A percentile compares a stretch with the other conserved stretches of the same genome.
phyloP scores from a whole-genome alignment of 2,888 invertebrate species.

The Eucera pruinosa region DNA sequence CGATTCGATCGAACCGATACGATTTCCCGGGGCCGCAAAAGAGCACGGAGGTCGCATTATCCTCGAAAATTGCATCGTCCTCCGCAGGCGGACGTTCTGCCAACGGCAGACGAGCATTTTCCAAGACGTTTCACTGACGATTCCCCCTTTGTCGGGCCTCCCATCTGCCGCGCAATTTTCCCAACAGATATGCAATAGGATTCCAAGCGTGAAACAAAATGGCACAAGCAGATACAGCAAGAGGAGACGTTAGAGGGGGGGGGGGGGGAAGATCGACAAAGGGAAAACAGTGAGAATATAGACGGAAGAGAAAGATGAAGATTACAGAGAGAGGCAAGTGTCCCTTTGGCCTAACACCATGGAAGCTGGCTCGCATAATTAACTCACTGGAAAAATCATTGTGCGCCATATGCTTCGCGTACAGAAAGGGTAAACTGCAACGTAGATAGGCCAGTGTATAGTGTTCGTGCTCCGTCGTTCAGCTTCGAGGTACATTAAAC shows the following conservation, averaged over 20 bases:
- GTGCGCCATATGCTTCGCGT: conserved; percentile 81
- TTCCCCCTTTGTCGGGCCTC: conserved; percentile 38
- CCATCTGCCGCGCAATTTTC: conserved; percentile 58
- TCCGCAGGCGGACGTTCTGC: conserved; percentile 38
- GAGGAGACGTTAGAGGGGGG: not conserved
- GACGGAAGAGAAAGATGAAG: not conserved
- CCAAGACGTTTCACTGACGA: conserved; percentile 50
- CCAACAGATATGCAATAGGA: conserved; percentile 56
- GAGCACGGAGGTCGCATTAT: conserved; percentile 38
- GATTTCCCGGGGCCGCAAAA: conserved; percentile 17
- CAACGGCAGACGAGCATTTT: conserved; percentile 61
- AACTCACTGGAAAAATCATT: conserved; percentile 77
- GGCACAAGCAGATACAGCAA: conserved; percentile 11
- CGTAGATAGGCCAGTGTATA: conserved; percentile 68
- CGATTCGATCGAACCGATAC: conserved; percentile 15
- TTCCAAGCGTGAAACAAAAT: conserved; percentile 55
- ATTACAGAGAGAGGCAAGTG: conserved; percentile 13
- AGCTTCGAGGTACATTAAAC: conserved; percentile 75
- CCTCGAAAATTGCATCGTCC: conserved; percentile 51
- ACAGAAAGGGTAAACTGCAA: conserved; percentile 69
- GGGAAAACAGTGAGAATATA: conserved; percentile 12
- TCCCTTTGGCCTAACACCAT: conserved; percentile 23
- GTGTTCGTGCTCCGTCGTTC: conserved; percentile 60
- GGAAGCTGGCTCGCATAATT: conserved; percentile 79
- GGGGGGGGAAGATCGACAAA: conserved; percentile 28